Percentiles rank a stretch among this genome's conserved stretches.
These are phyloP conservation scores for Lamellibrachia luymesi DNA, from an alignment of 1,140 invertebrate species.

Conservation along the genomic window DNA sequence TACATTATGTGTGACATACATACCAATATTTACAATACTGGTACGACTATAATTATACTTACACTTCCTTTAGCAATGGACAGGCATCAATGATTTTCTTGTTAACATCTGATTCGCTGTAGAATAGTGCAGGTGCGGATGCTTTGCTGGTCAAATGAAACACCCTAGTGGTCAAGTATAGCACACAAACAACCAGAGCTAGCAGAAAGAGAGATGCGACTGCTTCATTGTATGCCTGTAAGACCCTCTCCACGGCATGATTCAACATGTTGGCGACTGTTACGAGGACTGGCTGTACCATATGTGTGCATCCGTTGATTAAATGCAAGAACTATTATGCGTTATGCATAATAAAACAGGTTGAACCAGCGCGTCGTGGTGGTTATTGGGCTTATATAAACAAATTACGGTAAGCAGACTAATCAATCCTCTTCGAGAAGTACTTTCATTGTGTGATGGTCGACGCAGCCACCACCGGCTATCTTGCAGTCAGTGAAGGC, in stretches of 20 bases:
- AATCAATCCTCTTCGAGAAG: background rate
- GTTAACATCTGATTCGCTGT: conserved; percentile 72
- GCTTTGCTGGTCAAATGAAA: conserved; percentile 78
- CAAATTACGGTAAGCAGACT: background rate
- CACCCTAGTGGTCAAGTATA: background rate
- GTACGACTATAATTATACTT: conserved; percentile 59
- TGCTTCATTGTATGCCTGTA: background rate
- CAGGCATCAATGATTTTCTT: conserved; percentile 74
- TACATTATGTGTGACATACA: background rate
- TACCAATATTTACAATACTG: conserved; percentile 8
- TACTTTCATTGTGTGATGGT: background rate
- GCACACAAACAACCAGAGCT: conserved; percentile 67
- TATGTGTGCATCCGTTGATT: background rate
- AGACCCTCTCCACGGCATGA: background rate
- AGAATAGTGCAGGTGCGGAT: conserved; percentile 71
- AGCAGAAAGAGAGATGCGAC: conserved; percentile 8
- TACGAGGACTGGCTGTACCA: background rate
- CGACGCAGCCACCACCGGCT: background rate
- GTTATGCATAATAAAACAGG: background rate
- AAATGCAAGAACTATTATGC: conserved; percentile 12
- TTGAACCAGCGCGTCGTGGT: background rate
- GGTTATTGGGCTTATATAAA: background rate
- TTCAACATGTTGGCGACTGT: conserved; percentile 22
- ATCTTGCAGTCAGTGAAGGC: background rate
- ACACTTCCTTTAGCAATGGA: conserved; percentile 75